phyloP scores from a whole-genome alignment of 2,113 vertebrate genomes.

The Sylvilagus bachmani region DNA sequence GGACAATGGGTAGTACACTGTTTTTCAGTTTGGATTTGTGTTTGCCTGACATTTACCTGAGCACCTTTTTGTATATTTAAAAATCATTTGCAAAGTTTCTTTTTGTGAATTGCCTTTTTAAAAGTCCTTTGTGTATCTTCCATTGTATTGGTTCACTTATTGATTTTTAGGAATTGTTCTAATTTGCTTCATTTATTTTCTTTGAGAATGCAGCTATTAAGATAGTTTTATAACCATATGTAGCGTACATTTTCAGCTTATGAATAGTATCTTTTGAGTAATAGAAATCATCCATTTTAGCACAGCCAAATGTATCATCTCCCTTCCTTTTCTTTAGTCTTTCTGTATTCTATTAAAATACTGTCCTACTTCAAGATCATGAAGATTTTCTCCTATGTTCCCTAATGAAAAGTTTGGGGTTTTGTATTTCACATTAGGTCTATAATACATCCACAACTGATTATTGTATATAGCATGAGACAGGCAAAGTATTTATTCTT shows the following conservation, averaged over 20 bases:
- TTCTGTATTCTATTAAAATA: constrained; percentile 32
- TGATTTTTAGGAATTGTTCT: neutral
- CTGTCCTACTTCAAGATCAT: neutral
- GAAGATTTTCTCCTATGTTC: neutral
- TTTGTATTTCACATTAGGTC: neutral
- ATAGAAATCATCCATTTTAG: neutral
- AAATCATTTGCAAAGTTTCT: neutral
- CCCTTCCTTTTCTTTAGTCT: neutral
- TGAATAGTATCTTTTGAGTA: neutral
- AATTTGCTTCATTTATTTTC: neutral
- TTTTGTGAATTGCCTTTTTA: neutral
- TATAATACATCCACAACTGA: neutral
- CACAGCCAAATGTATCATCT: neutral
- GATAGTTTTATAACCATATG: neutral
- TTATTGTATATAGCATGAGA: neutral
- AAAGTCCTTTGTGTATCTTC: neutral
- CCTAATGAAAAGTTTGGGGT: neutral
- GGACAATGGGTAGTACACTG: neutral
- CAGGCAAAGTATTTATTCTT: neutral
- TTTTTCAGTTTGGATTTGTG: neutral
- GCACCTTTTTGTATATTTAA: neutral
- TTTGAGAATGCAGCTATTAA: neutral
- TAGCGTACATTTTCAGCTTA: neutral
- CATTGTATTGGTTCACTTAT: neutral
- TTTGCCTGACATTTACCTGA: neutral